Evolutionary conservation across 2,888 invertebrate genomes (phyloP), one percentile per base, ranked within the genome.

Genomic region (Lithophane semibrunnea): DNA sequence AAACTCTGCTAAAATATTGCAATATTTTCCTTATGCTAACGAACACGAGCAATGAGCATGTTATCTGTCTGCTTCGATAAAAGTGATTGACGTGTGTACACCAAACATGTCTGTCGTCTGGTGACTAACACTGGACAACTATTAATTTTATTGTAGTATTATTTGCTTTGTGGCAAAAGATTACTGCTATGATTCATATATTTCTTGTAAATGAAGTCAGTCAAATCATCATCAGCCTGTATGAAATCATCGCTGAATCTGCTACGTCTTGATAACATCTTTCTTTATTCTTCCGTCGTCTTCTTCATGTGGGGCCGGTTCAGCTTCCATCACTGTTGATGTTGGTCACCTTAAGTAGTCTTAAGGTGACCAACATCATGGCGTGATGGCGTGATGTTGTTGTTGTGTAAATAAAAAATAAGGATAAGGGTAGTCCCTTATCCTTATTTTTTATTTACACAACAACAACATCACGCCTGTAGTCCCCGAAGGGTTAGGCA

Each of bases 41-140:
- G 13, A 64, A 71, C 71, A 72, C 29, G 56, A 61, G 64, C 58
- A 71, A 42, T 21, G 60, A 61, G 49, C 71, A 56, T 75, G 64
- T 80, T 80, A 84, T 84, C 80, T 77, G 68, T 84, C 65, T 61
- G 58, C 47, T 69, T 54, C 42, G 85, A 77, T 80, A 76, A 72
- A 42, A 73, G 61, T 76, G 85, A 83, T 81, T 81, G 82, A 83
- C 77, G 56, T 69, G 69, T 54, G 65, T 70, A 66, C 58, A 49
- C 69, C 44, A 77, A 81, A 77, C 72, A 84, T 49, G 67, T 77
- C 64, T 70, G 74, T n/a, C 13, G 64, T 72, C 49, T 64, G 65
- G 52, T 83, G 80, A 84, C 81, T 72, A 76, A 76, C 47, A 67
- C 66, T 42, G 56, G 61, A 56, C 71, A 63, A 49, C 29, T 64